Evolutionary conservation across 2,888 invertebrate species (phyloP).

Genomic region (Rugalucina vietnamica): DNA sequence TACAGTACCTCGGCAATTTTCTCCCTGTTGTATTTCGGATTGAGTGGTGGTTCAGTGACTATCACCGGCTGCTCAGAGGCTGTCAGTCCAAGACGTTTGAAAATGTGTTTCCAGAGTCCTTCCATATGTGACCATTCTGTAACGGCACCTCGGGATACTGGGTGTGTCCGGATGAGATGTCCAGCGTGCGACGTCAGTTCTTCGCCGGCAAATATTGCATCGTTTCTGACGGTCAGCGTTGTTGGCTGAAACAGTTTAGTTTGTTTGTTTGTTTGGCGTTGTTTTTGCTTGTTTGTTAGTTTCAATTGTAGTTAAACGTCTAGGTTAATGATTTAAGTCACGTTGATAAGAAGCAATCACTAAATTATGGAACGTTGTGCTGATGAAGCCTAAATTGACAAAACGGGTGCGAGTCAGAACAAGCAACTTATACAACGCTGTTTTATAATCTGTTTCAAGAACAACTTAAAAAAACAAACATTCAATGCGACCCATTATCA

Average conservation of each 20-base stretch:
- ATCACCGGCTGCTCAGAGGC: slow-evolving; percentile 29
- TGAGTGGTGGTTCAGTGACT: slow-evolving; percentile 39
- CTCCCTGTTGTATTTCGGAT: slow-evolving; percentile 39
- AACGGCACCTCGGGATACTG: slow-evolving; percentile 44
- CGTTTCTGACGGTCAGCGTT: slow-evolving; percentile 26
- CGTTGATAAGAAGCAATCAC: no score
- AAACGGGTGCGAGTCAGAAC: no score
- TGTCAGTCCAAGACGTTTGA: slow-evolving; percentile 10
- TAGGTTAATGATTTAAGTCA: no score
- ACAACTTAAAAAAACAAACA: no score
- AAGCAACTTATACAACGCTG: no score
- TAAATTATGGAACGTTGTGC: no score
- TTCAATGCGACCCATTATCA: no score
- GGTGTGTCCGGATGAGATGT: slow-evolving; percentile 33
- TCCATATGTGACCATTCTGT: slow-evolving; percentile 41
- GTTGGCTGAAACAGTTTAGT: slow-evolving; percentile 24
- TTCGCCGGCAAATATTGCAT: slow-evolving; percentile 24
- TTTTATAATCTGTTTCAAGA: no score
- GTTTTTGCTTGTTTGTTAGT: no score
- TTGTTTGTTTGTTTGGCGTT: no score
- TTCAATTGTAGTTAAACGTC: no score
- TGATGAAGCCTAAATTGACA: no score
- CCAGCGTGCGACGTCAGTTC: slow-evolving; percentile 20
- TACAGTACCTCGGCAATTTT: slow-evolving; percentile 36
- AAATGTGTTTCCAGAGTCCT: slow-evolving; percentile 23